Evolutionary conservation across 2,113 vertebrate genomes (phyloP), one percentile per base, ranked within the genome.

Genomic region (Burhinus oedicnemus): DNA sequence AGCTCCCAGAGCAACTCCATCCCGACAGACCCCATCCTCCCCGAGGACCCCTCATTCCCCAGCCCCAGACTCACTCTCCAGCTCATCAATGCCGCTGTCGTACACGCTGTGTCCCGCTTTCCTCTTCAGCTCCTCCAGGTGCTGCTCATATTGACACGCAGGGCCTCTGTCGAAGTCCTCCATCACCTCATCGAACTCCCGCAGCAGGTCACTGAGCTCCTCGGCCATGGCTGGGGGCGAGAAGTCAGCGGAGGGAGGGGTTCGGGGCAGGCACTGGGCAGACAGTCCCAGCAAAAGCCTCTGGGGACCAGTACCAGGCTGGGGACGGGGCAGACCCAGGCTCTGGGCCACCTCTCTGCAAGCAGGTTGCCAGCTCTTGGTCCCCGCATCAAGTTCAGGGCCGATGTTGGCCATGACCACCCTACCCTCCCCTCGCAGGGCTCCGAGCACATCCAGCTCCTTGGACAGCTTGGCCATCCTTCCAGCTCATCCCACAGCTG

Each of bases 91-190:
- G 90, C 97, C 97, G 0, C 97, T 97, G 80, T 97, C 97, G 0
- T 95, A 97, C 14, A 93, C 30, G 0, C 61, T 93, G 44, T 69
- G 87, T 3, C 49, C 70, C 0, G 18, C 70, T 71, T 26, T 93
- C 45, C 61, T 93, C 94, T 93, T 96, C 90, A 96, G 80, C 83
- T 97, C 96, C 68, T 96, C 84, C 94, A 96, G 49, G 61, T 97
- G 96, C 68, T 97, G 94, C 94, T 96, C 84, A 26, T 94, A 97
- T 5, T 78, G 94, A 8, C 52, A 20, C 0, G 42, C 47, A 0
- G 83, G 70, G 4, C 97, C 91, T 0, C 90, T 55, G 4, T 68
- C 94, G 0, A 97, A 97, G 77, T 95, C 96, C 72, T 97, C 94
- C 13, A 98, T 78, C 80, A 97, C 97, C 40, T 97, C 84, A 0